Evolutionary conservation across 2,797 vertebrate genomes (phyloP).

Genomic region (Pseudochirops cupreus): DNA sequence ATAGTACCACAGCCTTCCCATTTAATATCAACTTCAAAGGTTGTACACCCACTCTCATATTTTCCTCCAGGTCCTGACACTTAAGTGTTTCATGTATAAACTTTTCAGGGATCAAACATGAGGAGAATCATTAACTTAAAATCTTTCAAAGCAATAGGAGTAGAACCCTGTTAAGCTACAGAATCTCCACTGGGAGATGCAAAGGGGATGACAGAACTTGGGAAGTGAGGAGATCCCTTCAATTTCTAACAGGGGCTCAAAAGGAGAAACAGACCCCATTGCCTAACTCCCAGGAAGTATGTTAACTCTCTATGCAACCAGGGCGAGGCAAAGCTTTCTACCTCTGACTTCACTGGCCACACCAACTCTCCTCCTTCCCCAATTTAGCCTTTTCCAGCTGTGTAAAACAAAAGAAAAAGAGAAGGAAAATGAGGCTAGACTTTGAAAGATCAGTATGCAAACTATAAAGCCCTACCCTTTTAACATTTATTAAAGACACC

Average conservation of each 20-base stretch:
- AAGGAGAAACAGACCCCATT: not conserved
- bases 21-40: not conserved
- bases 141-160: not conserved
- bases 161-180: not conserved
- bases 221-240: not conserved
- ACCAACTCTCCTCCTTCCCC: not conserved
- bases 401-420: not conserved
- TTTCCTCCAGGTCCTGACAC: not conserved
- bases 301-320: not conserved
- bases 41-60: too few species aligned
- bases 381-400: not conserved
- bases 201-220: not conserved
- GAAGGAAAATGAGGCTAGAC: not conserved
- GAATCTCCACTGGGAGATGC: not conserved
- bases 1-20: not conserved
- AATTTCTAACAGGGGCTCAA: not conserved
- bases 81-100: accelerated
- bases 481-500: not conserved
- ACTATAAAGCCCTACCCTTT: not conserved
- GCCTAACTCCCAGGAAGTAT: not conserved
- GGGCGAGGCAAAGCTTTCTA: not conserved
- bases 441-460: not conserved
- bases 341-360: not conserved
- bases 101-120: accelerated
- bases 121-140: not conserved